phyloP scores from a whole-genome alignment of 1,140 invertebrate genomes.

The Papilio helenus region DNA sequence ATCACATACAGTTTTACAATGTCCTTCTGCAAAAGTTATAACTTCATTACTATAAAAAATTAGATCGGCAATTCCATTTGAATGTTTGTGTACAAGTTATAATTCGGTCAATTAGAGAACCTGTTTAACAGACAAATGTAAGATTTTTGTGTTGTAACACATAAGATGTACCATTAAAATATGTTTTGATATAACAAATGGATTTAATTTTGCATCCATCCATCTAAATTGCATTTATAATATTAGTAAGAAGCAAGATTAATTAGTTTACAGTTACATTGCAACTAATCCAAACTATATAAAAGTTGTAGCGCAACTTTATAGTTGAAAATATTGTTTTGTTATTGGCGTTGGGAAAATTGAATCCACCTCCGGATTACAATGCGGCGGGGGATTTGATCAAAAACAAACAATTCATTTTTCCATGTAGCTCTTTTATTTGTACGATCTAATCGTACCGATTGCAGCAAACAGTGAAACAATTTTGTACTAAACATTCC shows the following conservation, averaged over 20 bases:
- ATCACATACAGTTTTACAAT: constrained; percentile 4
- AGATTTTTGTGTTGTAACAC: neutral
- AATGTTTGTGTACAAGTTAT: neutral
- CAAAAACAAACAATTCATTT: constrained; percentile 38
- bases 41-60: neutral
- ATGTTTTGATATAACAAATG: neutral
- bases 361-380: constrained; percentile 28
- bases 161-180: neutral
- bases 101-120: neutral
- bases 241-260: neutral
- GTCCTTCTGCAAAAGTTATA: neutral
- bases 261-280: neutral
- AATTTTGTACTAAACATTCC: neutral
- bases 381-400: constrained; percentile 33
- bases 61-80: neutral
- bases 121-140: neutral
- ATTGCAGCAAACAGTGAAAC: constrained; percentile 30
- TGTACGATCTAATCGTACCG: constrained; percentile 27
- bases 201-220: neutral
- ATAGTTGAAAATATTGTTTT: constrained; percentile 18
- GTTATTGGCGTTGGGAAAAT: constrained; percentile 33
- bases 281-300: neutral
- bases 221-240: too few species aligned
- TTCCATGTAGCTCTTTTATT: constrained; percentile 23
- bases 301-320: constrained; percentile 21